These are phyloP conservation scores for Ophion slaviceki DNA, from an alignment of 2,888 invertebrate species.

Conservation along the genomic window DNA sequence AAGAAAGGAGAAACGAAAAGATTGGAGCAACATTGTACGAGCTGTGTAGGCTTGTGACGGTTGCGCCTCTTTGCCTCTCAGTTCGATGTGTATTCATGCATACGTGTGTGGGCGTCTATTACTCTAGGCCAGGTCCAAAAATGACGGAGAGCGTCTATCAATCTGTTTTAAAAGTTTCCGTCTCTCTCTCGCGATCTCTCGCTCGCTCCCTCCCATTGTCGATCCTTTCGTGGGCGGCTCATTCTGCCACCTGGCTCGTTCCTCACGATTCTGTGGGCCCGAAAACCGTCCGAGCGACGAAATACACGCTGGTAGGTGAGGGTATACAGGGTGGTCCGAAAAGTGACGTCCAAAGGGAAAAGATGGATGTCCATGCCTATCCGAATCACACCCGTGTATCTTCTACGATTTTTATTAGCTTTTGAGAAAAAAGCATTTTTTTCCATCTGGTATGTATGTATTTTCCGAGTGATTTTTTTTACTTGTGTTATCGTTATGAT, in stretches of 20 bases:
- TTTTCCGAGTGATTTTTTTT: too few species aligned
- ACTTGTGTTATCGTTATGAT: too few species aligned
- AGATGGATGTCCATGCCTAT: not conserved
- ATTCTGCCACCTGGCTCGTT: slow-evolving; percentile 61
- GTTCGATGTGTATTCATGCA: not conserved
- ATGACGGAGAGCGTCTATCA: slow-evolving; percentile 57
- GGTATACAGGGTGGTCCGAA: not conserved
- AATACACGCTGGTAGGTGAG: not conserved
- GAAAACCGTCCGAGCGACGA: slow-evolving; percentile 9
- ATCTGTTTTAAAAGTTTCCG: slow-evolving; percentile 47
- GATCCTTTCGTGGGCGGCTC: slow-evolving; percentile 55
- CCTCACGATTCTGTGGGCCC: slow-evolving; percentile 61
- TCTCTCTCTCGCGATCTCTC: not conserved
- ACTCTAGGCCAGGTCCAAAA: slow-evolving; percentile 27
- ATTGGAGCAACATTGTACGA: not conserved
- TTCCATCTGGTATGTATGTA: not conserved
- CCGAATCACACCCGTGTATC: not conserved
- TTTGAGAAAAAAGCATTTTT: not conserved
- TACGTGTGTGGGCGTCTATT: slow-evolving; percentile 13
- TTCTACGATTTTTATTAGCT: not conserved
- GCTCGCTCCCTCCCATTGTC: not conserved
- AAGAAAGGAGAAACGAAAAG: not conserved
- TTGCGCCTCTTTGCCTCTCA: slow-evolving; percentile 1
- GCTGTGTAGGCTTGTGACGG: too few species aligned
- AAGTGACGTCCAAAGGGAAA: not conserved